Conservation (phyloP, 2,888 invertebrate species). For the Fissipunctia ypsillon region DNA sequence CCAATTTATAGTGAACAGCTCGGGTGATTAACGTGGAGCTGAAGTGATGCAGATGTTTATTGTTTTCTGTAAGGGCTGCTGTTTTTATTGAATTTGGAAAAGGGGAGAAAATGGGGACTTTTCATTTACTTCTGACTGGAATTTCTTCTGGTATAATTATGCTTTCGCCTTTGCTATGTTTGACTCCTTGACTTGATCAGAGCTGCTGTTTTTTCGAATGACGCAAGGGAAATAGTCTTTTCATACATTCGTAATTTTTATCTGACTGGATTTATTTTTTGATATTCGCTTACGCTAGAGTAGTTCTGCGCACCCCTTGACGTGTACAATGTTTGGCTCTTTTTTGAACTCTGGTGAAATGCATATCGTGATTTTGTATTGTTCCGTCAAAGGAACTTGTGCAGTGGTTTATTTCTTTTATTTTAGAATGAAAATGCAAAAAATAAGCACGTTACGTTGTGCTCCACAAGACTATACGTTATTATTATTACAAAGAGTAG, state of each 20-base stretch:
- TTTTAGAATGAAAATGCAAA: no score
- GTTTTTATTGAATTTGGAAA: slow-evolving; percentile 21
- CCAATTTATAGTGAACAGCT: slow-evolving; percentile 80
- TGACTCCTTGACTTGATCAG: neutral
- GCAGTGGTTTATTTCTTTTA: no score
- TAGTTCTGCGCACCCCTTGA: neutral
- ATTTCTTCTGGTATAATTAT: neutral
- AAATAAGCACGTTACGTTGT: no score
- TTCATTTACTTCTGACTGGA: neutral
- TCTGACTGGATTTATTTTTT: neutral
- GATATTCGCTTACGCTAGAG: neutral
- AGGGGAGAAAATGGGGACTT: neutral
- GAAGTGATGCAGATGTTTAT: slow-evolving; percentile 56
- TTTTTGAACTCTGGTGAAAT: neutral
- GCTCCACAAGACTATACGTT: no score
- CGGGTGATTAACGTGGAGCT: slow-evolving; percentile 70
- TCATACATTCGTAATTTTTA: neutral
- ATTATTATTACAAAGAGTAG: no score
- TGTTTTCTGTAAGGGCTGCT: slow-evolving; percentile 46
- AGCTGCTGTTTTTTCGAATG: slow-evolving; percentile 23
- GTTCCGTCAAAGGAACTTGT: neutral
- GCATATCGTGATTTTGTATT: neutral
- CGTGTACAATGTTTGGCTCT: neutral
- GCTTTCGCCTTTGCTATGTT: neutral
- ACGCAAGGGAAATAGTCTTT: neutral